Evolutionary conservation across 2,797 vertebrate species (phyloP), one percentile per base, ranked within the genome.

Genomic region (Phylloscopus collybita): DNA sequence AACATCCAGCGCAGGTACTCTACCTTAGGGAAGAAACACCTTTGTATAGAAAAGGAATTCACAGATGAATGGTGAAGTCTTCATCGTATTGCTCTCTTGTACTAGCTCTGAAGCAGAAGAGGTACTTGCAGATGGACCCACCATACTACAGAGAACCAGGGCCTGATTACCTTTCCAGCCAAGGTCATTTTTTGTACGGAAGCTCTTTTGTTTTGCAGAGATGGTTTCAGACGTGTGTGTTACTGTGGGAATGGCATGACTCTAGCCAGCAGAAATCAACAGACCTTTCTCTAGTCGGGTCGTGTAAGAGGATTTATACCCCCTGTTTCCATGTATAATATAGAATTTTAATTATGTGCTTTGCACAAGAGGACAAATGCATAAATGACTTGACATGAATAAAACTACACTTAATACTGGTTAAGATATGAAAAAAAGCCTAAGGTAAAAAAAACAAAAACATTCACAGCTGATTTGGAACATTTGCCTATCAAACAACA

Each of bases 61-160:
- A 53, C 26, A 61, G 49, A 49, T 11, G 13, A 26, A 20, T 6
- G 0, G 8, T 60, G 25, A 17, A 67, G 16, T 44, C n/a, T 49
- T 57, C 0, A 0, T 44, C 0, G 0, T 15, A 23, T 7, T 3
- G 1, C 60, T 83, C 29, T 85, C 20, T 12, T 60, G 8, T 19
- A 32, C 23, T 32, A n/a, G 5, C 5, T 81, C 29, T 70, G 74
- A 76, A 92, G n/a, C 3, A 47, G 44, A 73, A 16, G 30, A 72
- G 8, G 3, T 23, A 29, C 11, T 11, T 79, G 40, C 36, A 72
- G 25, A 47, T 25, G 65, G 17, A 59, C 8, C 8, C 9, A 32
- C 11, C 8, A 10, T 4, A 32, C 13, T 26, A 4, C 13, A 36
- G 45, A 90, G 51, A 75, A 51, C 36, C 27, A 61, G 13, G 4